Evolutionary conservation across 2,797 vertebrate species (phyloP), one percentile per base, ranked within the genome.

Genomic region (Intellagama lesueurii): DNA sequence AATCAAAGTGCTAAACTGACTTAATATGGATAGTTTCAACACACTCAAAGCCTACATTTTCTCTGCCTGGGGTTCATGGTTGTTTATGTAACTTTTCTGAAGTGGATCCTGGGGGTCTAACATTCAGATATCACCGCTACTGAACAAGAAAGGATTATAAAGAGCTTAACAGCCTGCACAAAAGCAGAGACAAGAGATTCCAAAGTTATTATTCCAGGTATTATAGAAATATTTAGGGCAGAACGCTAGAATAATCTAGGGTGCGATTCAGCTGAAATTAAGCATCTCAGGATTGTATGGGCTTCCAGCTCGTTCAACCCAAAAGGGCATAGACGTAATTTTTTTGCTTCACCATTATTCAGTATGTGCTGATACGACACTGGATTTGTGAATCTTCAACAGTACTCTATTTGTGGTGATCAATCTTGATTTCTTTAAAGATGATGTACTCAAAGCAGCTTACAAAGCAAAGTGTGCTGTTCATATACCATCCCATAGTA

Each of bases 1-100:
- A 99, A 99, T 99, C 98, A 99, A 98, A 99, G 97, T 98, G 98
- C 98, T 98, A 97, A 98, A 98, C 96, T 97, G 97, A 97, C 97
- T 98, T 97, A 97, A 97, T 97, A 97, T 96, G 97, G 97, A 96
- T 97, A 97, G 97, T 97, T 97, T 97, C 96, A 96, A 96, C 97
- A 94, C 95, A 95, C 95, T 97, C 96, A 95, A 96, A 97, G 96
- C 96, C 94, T 96, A 96, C 95, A 96, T 97, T 97, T 97, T 96
- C 95, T 94, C 94, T 96, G 95, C 92, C 87, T 0, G 91, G 85
- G 96, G 95, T 96, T 96, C 95, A 93, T 87, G 69, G 94, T 96
- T 97, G 95, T 97, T 97, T 96, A 95, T 95, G 94, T 96, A 97
- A 97, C 97, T 97, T 97, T 97, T 96, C 92, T 95, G 95, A 96